A percentile compares a stretch with the other conserved stretches of the same genome.
phyloP scores from a whole-genome alignment of 2,888 invertebrate genomes.

The Oxytorus armatus region DNA sequence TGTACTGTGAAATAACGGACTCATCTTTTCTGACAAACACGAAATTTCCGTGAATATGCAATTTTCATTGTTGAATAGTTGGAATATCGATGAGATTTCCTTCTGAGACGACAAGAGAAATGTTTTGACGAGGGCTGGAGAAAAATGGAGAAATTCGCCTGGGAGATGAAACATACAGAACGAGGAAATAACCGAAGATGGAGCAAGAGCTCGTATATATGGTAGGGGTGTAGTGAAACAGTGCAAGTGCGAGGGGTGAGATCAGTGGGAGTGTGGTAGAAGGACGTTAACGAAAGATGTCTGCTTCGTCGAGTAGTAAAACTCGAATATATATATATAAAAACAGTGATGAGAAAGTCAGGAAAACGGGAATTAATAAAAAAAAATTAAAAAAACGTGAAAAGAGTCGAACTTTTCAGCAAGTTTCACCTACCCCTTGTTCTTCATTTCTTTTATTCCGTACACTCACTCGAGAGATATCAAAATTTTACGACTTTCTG shows the following conservation, averaged over 20 bases:
- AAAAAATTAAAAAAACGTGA: no score
- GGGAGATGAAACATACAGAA: conserved; percentile 13
- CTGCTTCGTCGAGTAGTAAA: conserved; percentile 45
- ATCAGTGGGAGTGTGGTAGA: conserved; percentile 21
- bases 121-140: conserved; percentile 7
- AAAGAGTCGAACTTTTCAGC: conserved; percentile 26
- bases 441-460: conserved; percentile 7
- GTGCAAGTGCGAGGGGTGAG: conserved; percentile 6
- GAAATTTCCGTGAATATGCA: conserved; percentile 5
- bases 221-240: conserved; percentile 5
- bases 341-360: neutral
- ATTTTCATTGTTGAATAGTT: no score
- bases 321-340: neutral
- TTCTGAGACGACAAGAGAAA: conserved; percentile 26
- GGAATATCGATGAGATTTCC: conserved; percentile 25
- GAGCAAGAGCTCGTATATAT: neutral
- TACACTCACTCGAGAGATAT: conserved; percentile 7
- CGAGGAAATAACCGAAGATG: conserved; percentile 9
- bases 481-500: conserved; percentile 11
- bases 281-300: conserved; percentile 58
- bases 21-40: neutral
- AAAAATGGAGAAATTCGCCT: neutral
- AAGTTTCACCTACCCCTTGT: neutral
- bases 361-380: conserved; percentile 24
- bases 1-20: neutral